Base-by-base conservation (phyloP, 2,113 vertebrate genomes). In the Labeo catla region DNA sequence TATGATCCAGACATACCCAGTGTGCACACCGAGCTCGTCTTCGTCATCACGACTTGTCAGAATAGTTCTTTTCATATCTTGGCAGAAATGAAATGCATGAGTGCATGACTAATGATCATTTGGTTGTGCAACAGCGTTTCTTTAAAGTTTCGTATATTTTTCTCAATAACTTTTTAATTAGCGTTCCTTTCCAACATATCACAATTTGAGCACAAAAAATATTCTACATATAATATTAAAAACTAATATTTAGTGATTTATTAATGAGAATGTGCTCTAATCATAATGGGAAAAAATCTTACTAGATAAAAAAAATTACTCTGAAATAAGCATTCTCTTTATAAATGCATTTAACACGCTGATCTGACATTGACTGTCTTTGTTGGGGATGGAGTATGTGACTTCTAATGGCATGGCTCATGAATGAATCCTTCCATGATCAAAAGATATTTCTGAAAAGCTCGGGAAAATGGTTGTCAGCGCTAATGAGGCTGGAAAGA, bases 1-100 rank as follows among this genome's bases (percentile, higher is more conserved):
- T 86, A 19, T 74, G 79, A 86, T 76, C 47, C 54, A 82, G 78
- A 86, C 77, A 73, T 81, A 73, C 61, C 10, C 76, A 45, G 45
- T 8, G 21, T 6, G 45, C n/a, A 21, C 13, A 68, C 34, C 36
- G 19, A 83, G 11, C 19, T 83, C 19, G 3, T 70, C 13, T 54
- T 84, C 21, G 5, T 59, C 66, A 15, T 34, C 8, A 11, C 47
- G 57, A 39, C 54, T 65, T 52, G 45, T 76, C 63, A 34, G 47
- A 82, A 82, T 34, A 50, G 45, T 68, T 76, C 2, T 34, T 36
- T 68, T 66, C 6, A 81, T 81, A 28, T 81, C 21, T 81, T 8
- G 65, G 13, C 23, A 11, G 59, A 81, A 47, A 16, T 47, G 11
- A 39, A 45, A 43, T 80, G 39, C n/a, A 49, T 13, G 11, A 76